Percentiles rank a stretch among this genome's conserved stretches.
phyloP scores from a whole-genome alignment of 2,888 invertebrate genomes.

The Drosophila cognata region DNA sequence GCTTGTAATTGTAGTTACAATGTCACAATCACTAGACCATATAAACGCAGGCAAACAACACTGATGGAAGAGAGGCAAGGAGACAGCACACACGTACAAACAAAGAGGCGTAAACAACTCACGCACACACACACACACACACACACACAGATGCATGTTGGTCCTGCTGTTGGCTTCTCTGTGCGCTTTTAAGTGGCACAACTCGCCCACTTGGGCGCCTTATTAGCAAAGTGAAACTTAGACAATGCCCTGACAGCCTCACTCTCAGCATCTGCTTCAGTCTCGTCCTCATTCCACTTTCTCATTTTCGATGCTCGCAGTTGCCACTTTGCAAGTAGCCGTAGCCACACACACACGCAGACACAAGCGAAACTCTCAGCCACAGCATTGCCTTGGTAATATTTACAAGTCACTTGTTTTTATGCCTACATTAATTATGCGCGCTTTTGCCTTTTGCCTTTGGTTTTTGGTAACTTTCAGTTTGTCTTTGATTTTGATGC shows the following conservation, averaged over 20 bases:
- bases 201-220: conserved; percentile 67
- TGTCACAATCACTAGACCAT: conserved; percentile 81
- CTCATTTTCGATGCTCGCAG: conserved; percentile 19
- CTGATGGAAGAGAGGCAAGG: conserved; percentile 20
- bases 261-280: conserved; percentile 20
- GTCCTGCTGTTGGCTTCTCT: conserved; percentile 46
- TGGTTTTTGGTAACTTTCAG: conserved; percentile 65
- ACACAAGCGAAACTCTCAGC: conserved; percentile 28
- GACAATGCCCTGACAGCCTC: conserved; percentile 43
- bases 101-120: conserved; percentile 19
- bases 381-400: conserved; percentile 72
- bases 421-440: conserved; percentile 82
- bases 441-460: conserved; percentile 63
- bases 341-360: conserved; percentile 40
- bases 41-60: conserved; percentile 70
- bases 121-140: conserved; percentile 15
- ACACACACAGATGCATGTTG: background rate
- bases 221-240: conserved; percentile 73
- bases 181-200: conserved; percentile 75
- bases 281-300: conserved; percentile 12
- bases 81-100: conserved; percentile 22
- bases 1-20: conserved; percentile 82
- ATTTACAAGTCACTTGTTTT: conserved; percentile 82
- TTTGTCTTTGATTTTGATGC: conserved; percentile 75
- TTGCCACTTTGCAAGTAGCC: conserved; percentile 70